Evolutionary conservation across 2,113 vertebrate genomes (phyloP).

Genomic region (Montifringilla adamsi): DNA sequence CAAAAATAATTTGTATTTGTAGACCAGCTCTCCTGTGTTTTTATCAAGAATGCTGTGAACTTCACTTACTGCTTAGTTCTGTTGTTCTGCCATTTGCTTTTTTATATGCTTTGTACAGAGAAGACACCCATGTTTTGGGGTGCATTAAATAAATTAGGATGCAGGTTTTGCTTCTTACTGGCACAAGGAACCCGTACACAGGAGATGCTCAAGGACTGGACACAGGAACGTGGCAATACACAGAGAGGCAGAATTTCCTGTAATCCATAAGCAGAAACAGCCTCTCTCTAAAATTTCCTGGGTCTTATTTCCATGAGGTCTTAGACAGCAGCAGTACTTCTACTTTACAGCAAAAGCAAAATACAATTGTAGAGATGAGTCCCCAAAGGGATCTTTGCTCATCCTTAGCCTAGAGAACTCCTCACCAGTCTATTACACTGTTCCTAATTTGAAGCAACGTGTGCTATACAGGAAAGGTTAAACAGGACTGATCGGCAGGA

Average conservation of each 20-base stretch:
- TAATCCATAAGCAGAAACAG: neutral
- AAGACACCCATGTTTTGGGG: neutral
- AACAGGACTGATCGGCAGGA: neutral
- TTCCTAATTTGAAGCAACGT: neutral
- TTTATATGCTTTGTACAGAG: neutral
- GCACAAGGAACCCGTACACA: neutral
- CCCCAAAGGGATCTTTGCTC: neutral
- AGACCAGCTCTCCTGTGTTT: neutral
- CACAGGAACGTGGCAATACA: fast-evolving
- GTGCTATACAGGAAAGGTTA: conserved; percentile 19
- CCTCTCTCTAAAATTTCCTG: neutral
- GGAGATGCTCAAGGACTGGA: neutral
- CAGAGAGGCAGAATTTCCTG: neutral
- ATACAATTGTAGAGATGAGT: conserved; percentile 5
- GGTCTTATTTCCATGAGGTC: neutral
- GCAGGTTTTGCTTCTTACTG: neutral
- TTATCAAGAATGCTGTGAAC: neutral
- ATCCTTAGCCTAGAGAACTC: neutral
- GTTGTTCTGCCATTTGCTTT: neutral
- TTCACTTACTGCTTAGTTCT: neutral
- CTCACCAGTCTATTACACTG: neutral
- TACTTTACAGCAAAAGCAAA: neutral
- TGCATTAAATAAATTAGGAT: neutral
- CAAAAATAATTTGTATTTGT: neutral
- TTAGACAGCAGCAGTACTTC: neutral